Evolutionary conservation across 2,888 invertebrate species (phyloP).

Genomic region (Plusia festucae): DNA sequence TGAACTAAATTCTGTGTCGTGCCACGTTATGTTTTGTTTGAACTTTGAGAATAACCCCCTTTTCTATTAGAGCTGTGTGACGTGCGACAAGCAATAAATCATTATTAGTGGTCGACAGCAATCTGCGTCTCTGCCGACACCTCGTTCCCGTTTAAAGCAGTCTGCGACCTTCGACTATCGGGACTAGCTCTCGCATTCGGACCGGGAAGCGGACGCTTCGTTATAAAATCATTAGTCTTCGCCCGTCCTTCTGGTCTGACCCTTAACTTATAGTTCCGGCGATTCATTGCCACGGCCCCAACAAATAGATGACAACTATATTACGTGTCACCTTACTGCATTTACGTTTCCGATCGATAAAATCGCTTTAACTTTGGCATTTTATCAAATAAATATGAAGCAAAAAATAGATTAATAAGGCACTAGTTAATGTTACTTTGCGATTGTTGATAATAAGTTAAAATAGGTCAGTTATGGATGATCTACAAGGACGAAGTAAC

Average conservation of each 20-base stretch:
- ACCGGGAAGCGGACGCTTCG: conserved; percentile 80
- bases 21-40: too few species aligned
- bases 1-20: too few species aligned
- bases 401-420: conserved; percentile 12
- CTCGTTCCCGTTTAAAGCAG: conserved; percentile 78
- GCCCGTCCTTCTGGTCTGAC: conserved; percentile 65
- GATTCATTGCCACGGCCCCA: conserved; percentile 65
- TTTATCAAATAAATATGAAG: conserved; percentile 4
- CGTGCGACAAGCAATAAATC: conserved; percentile 79
- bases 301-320: conserved; percentile 16
- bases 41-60: too few species aligned
- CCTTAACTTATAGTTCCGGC: conserved; percentile 59
- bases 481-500: conserved; percentile 54
- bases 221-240: conserved; percentile 76
- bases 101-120: conserved; percentile 81
- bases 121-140: conserved; percentile 75
- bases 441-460: conserved; percentile 44
- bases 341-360: conserved; percentile 20
- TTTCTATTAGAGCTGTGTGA: conserved; percentile 62
- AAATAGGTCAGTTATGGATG: conserved; percentile 40
- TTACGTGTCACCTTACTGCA: conserved; percentile 20
- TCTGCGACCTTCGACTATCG: conserved; percentile 77
- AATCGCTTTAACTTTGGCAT: not conserved
- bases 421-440: conserved; percentile 22
- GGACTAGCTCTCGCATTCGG: conserved; percentile 71